Conservation (phyloP, 2,888 invertebrate species). For the Athripsodes cinereus region DNA sequence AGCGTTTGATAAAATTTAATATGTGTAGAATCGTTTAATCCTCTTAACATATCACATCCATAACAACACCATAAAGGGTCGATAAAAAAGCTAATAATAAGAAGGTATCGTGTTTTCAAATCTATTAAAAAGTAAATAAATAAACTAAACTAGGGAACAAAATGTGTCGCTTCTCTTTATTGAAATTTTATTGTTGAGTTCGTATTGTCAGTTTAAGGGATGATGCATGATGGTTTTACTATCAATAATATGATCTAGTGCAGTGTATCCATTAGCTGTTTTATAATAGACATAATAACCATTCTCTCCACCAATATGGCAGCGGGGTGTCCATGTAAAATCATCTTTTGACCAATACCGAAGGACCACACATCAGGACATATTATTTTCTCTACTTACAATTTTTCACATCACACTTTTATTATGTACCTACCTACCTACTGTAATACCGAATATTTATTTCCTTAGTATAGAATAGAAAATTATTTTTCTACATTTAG, state of each 20-base stretch:
- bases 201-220: conserved; percentile 1
- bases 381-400: no score
- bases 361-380: not conserved
- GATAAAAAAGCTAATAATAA: not conserved
- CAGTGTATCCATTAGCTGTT: not conserved
- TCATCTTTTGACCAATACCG: conserved; percentile 5
- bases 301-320: conserved; percentile 3
- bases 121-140: conserved; percentile 1
- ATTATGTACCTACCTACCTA: no score
- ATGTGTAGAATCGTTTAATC: not conserved
- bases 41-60: not conserved
- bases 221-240: not conserved
- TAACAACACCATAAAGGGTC: not conserved
- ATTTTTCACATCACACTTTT: no score
- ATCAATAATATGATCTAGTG: no score
- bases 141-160: not conserved
- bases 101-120: not conserved
- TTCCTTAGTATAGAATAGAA: no score
- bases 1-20: not conserved
- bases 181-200: not conserved
- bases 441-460: no score
- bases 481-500: no score
- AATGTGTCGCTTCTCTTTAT: not conserved
- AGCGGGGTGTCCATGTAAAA: not conserved
- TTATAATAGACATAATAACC: conserved; percentile 1